Conservation (phyloP, 1,140 invertebrate genomes). For the Dermatophagoides farinae region DNA sequence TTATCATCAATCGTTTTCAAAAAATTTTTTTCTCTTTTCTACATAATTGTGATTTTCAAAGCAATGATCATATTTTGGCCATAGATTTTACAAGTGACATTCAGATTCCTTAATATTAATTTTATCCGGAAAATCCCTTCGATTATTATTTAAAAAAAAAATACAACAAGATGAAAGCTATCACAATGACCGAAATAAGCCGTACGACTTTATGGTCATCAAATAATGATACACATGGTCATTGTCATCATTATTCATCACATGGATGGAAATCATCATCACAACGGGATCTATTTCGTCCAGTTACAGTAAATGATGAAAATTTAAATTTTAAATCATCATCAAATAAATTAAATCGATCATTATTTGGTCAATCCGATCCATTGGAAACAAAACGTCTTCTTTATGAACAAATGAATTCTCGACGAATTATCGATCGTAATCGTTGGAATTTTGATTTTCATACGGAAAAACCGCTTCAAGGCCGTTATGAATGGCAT, state of each 20-base stretch:
- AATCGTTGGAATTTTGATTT: constrained; percentile 18
- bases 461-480: constrained; percentile 10
- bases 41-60: too few species aligned
- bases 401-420: background rate
- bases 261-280: background rate
- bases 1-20: too few species aligned
- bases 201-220: background rate
- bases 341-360: background rate
- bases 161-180: background rate
- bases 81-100: too few species aligned
- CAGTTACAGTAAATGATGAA: background rate
- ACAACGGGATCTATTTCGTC: background rate
- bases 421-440: background rate
- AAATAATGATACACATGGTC: background rate
- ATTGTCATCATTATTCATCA: background rate
- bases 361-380: constrained; percentile 15
- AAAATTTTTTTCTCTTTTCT: too few species aligned
- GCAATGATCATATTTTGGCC: too few species aligned
- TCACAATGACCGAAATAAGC: background rate
- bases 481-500: constrained; percentile 14
- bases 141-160: too few species aligned
- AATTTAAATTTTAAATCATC: background rate
- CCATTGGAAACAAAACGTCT: background rate
- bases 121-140: too few species aligned
- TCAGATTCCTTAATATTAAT: too few species aligned